A percentile compares a stretch with the other conserved stretches of the same genome.
These are phyloP conservation scores for Probaryconus sp. DNA, from an alignment of 1,140 invertebrate species.

Conservation along the genomic window DNA sequence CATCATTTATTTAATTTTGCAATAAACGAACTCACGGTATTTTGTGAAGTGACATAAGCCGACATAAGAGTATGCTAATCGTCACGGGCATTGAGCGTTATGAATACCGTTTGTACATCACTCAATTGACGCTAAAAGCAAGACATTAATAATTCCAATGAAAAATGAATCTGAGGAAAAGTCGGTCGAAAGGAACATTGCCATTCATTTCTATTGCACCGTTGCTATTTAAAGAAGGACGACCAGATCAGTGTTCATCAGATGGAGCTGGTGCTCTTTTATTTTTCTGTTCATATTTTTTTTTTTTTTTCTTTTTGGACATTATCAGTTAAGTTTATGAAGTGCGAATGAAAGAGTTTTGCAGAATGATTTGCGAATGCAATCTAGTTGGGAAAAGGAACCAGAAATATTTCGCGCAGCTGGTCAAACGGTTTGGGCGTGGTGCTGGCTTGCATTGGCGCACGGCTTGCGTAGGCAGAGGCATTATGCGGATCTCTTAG, in stretches of 20 bases:
- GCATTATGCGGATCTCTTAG: constrained; percentile 38
- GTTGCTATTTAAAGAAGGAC: too few species aligned
- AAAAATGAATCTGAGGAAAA: constrained; percentile 12
- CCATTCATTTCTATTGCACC: too few species aligned
- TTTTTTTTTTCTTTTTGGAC: too few species aligned
- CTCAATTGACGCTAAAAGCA: constrained; percentile 7
- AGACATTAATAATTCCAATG: too few species aligned
- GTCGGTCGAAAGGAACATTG: background rate
- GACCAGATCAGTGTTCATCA: too few species aligned
- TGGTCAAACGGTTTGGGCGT: constrained; percentile 48
- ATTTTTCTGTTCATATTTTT: too few species aligned
- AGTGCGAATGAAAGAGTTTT: too few species aligned
- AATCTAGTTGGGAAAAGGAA: too few species aligned
- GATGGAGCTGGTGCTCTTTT: too few species aligned
- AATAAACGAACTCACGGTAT: constrained; percentile 9
- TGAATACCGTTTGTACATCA: constrained; percentile 15
- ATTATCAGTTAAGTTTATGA: too few species aligned
- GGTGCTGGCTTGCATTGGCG: constrained; percentile 22
- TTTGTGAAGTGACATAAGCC: constrained; percentile 1
- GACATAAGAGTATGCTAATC: constrained; percentile 11
- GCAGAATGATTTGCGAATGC: too few species aligned
- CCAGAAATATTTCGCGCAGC: constrained; percentile 23
- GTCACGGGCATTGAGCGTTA: background rate
- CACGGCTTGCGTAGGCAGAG: constrained; percentile 40
- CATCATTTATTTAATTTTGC: constrained; percentile 34